Percentiles rank a stretch among this genome's conserved stretches.
Evolutionary conservation across 2,888 invertebrate species (phyloP).

Genomic region (Lymantria monacha): DNA sequence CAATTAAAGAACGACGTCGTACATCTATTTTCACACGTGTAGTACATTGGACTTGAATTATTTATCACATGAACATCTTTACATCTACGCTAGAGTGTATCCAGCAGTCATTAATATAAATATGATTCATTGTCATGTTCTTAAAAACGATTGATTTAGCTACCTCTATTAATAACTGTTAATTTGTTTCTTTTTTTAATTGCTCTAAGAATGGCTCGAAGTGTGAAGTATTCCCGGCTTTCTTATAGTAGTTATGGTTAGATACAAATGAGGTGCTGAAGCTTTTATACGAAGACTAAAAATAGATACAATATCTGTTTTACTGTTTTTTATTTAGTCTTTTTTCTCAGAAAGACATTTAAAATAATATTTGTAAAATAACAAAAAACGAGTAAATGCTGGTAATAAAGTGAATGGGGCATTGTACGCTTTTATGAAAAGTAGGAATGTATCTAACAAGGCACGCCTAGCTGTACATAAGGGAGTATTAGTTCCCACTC

Average conservation of each 20-base stretch:
- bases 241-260: conserved; percentile 3
- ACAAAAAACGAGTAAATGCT: too few species aligned
- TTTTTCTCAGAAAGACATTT: not conserved
- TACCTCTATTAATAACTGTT: conserved; percentile 6
- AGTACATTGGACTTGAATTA: conserved; percentile 46
- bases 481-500: too few species aligned
- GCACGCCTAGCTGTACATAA: too few species aligned
- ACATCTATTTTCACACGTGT: conserved; percentile 29
- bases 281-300: conserved; percentile 4
- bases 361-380: too few species aligned
- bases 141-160: conserved; percentile 27
- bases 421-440: too few species aligned
- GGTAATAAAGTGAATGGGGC: too few species aligned
- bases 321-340: not conserved
- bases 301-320: conserved; percentile 5
- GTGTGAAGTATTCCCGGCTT: conserved; percentile 1
- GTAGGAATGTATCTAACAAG: too few species aligned
- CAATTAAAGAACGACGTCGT: conserved; percentile 8
- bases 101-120: conserved; percentile 22
- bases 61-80: conserved; percentile 48
- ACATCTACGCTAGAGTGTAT: conserved; percentile 13
- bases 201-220: conserved; percentile 1
- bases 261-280: conserved; percentile 7
- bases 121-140: conserved; percentile 28
- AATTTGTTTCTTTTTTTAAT: not conserved